Evolutionary conservation across 2,797 vertebrate genomes (phyloP).

Genomic region (Hafferia zeledoni): DNA sequence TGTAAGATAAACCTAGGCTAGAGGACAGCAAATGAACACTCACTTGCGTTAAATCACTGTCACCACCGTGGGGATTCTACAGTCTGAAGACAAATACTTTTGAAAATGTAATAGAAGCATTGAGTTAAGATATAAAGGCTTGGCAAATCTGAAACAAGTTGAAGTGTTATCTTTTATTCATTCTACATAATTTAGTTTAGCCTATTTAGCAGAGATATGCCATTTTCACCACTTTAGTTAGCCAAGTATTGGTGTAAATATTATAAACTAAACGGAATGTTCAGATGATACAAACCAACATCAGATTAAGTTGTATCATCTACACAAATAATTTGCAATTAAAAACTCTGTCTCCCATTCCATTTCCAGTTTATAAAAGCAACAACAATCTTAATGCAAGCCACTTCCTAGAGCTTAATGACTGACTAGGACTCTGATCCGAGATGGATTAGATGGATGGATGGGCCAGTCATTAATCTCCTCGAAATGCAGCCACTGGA

Average conservation of each 20-base stretch:
- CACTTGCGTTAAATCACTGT: not conserved
- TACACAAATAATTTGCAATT: not conserved
- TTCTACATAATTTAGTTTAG: not conserved
- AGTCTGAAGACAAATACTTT: not conserved
- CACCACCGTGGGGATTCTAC: not conserved
- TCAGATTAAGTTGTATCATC: not conserved
- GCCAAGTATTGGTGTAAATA: slow-evolving; percentile 21
- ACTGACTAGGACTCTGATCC: not conserved
- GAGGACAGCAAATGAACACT: not conserved
- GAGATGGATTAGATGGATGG: not conserved
- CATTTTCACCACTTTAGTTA: slow-evolving; percentile 44
- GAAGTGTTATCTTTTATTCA: not conserved
- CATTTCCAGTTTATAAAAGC: slow-evolving; percentile 77
- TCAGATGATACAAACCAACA: slow-evolving; percentile 42
- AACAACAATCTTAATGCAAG: slow-evolving; percentile 66
- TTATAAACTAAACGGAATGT: slow-evolving; percentile 74
- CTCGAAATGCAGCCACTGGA: slow-evolving; percentile 41
- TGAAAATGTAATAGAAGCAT: not conserved
- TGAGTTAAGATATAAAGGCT: not conserved
- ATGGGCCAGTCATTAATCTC: slow-evolving; percentile 53
- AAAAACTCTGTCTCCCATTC: not conserved
- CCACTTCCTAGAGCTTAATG: slow-evolving; percentile 32
- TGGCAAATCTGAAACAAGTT: not conserved
- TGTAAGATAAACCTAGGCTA: not conserved
- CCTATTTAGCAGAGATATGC: not conserved